Percentiles rank a stretch among this genome's conserved stretches.
Conservation (phyloP, 2,888 invertebrate genomes). For the Chydorus sphaericus region DNA sequence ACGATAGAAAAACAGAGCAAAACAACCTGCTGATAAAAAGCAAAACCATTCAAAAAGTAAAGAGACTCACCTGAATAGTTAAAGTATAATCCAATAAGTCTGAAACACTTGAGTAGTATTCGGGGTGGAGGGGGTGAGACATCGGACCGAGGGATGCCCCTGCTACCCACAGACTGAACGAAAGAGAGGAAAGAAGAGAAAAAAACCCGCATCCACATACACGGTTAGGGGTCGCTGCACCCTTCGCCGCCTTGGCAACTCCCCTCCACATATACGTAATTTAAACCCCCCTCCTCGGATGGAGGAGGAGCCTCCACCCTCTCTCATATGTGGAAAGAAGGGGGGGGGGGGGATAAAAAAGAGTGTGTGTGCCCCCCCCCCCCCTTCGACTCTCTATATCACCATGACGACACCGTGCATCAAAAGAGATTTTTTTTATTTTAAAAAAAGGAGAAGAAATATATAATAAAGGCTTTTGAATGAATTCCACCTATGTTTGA, state of each 20-base stretch:
- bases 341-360: not conserved
- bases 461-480: no score
- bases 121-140: not conserved
- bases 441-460: not conserved
- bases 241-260: slow-evolving; percentile 8
- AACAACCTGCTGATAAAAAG: not conserved
- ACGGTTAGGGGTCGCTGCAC: slow-evolving; percentile 11
- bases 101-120: not conserved
- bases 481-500: no score
- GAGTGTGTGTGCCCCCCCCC: not conserved
- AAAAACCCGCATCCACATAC: slow-evolving; percentile 7
- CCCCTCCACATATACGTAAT: slow-evolving; percentile 4
- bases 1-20: not conserved
- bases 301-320: slow-evolving; percentile 1
- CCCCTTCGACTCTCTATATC: not conserved
- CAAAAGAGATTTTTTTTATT: not conserved
- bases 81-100: not conserved
- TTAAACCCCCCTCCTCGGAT: not conserved
- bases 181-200: not conserved
- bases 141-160: slow-evolving; percentile 5
- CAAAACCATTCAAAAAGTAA: not conserved
- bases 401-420: not conserved
- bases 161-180: slow-evolving; percentile 7
- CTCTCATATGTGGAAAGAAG: not conserved
- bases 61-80: not conserved